Conservation (phyloP, 2,113 vertebrate genomes). For the Tor tambroides region DNA sequence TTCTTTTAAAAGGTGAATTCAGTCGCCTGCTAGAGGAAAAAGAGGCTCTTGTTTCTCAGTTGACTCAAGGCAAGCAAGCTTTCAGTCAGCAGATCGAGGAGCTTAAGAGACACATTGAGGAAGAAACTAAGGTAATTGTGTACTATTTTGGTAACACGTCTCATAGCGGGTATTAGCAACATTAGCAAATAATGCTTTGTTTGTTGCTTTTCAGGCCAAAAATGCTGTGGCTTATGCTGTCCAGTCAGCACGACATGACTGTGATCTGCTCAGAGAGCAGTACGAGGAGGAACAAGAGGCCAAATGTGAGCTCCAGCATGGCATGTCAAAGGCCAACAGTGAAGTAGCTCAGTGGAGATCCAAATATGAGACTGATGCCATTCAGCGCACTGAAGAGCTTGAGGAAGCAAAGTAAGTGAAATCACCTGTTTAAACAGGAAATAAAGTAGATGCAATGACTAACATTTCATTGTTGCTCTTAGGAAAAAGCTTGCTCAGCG, state of each 20-base stretch:
- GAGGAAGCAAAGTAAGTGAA: conserved; percentile 76
- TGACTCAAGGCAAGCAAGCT: conserved; percentile 81
- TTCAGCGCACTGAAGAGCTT: conserved; percentile 78
- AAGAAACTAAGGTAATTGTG: conserved; percentile 77
- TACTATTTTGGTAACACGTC: not conserved
- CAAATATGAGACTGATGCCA: conserved; percentile 78
- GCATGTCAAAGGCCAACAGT: conserved; percentile 74
- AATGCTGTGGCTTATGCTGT: conserved; percentile 83
- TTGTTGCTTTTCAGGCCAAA: conserved; percentile 78
- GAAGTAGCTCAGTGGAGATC: conserved; percentile 79
- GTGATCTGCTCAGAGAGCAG: conserved; percentile 81
- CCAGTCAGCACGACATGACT: conserved; percentile 75
- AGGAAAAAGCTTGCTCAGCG: conserved; percentile 77
- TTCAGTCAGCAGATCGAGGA: conserved; percentile 83
- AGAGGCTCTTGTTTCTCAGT: conserved; percentile 76
- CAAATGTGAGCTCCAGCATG: conserved; percentile 75
- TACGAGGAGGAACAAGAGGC: conserved; percentile 81
- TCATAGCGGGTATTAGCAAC: not conserved
- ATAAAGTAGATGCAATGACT: conserved; percentile 15
- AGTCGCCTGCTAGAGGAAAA: conserved; percentile 69
- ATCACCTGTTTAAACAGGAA: not conserved
- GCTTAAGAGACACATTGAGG: conserved; percentile 83
- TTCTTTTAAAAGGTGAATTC: conserved; percentile 75
- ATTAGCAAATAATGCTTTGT: not conserved
- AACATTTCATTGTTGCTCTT: not conserved